A percentile compares a stretch with the other conserved stretches of the same genome.
phyloP scores from a whole-genome alignment of 1,140 invertebrate genomes.

The Agrilus planipennis region DNA sequence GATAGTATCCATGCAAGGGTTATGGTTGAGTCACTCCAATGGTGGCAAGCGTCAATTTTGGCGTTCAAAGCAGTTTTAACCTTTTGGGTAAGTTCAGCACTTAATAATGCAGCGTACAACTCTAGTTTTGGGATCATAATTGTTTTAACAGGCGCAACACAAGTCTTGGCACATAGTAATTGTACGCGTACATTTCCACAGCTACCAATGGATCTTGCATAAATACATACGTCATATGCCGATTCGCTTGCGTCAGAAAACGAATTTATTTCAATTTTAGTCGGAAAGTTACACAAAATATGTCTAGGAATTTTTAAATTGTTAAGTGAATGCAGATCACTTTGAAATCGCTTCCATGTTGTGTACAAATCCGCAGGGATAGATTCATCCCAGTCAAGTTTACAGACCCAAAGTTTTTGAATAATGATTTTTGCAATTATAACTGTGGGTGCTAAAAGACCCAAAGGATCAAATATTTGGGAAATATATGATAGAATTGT shows the following conservation, averaged over 20 bases:
- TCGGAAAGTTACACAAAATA: background rate
- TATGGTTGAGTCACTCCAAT: constrained; percentile 11
- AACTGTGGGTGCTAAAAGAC: too few species aligned
- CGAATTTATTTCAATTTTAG: constrained; percentile 20
- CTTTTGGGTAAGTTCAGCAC: constrained; percentile 17
- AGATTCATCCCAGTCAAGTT: too few species aligned
- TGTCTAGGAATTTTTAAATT: constrained; percentile 3
- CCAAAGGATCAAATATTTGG: too few species aligned
- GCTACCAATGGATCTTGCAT: constrained; percentile 17
- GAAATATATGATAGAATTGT: too few species aligned
- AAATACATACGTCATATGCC: constrained; percentile 19
- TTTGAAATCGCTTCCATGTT: too few species aligned
- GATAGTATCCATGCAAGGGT: constrained; percentile 11
- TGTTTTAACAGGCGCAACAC: constrained; percentile 19
- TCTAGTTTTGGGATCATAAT: constrained; percentile 18
- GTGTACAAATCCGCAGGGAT: too few species aligned
- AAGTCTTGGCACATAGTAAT: constrained; percentile 15
- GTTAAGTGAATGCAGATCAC: too few species aligned
- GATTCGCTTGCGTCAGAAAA: constrained; percentile 27
- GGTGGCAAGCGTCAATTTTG: constrained; percentile 8
- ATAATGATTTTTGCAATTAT: too few species aligned
- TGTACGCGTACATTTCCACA: constrained; percentile 5
- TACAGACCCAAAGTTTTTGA: too few species aligned
- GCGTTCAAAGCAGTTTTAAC: constrained; percentile 16
- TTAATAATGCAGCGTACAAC: constrained; percentile 22